A percentile compares a stretch with the other conserved stretches of the same genome.
These are phyloP conservation scores for Aphelenchoides besseyi DNA, from an alignment of 1,140 invertebrate genomes.

Conservation along the genomic window DNA sequence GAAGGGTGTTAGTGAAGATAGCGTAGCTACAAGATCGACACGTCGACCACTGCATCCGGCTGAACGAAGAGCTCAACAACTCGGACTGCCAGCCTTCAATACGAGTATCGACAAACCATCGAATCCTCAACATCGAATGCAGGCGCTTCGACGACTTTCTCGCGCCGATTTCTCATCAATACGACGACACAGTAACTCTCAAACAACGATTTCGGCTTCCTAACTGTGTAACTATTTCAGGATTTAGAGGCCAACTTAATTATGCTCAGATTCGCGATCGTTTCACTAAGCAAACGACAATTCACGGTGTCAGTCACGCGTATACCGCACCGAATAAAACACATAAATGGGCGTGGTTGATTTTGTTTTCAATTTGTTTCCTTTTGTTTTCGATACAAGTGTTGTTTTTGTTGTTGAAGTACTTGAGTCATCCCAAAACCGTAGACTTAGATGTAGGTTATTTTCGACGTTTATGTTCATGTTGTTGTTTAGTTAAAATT, in stretches of 20 bases:
- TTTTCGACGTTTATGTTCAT: neutral
- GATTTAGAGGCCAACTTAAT: constrained; percentile 25
- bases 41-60: constrained; percentile 31
- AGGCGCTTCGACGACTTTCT: constrained; percentile 46
- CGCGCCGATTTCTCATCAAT: constrained; percentile 46
- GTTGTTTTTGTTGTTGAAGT: constrained; percentile 52
- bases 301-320: constrained; percentile 59
- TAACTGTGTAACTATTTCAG: constrained; percentile 17
- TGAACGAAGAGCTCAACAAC: constrained; percentile 27
- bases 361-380: constrained; percentile 52
- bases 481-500: constrained; percentile 59
- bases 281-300: constrained; percentile 55
- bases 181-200: constrained; percentile 43
- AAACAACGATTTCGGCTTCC: neutral
- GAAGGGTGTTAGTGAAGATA: constrained; percentile 20
- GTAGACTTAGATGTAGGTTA: constrained; percentile 59
- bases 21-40: neutral
- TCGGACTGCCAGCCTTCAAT: neutral
- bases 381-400: constrained; percentile 51
- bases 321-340: constrained; percentile 40
- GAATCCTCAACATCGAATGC: constrained; percentile 28
- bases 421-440: constrained; percentile 55
- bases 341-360: constrained; percentile 50
- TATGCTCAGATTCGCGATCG: constrained; percentile 38
- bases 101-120: neutral